phyloP scores from a whole-genome alignment of 2,888 invertebrate species.

The Netelia fuscicornis region DNA sequence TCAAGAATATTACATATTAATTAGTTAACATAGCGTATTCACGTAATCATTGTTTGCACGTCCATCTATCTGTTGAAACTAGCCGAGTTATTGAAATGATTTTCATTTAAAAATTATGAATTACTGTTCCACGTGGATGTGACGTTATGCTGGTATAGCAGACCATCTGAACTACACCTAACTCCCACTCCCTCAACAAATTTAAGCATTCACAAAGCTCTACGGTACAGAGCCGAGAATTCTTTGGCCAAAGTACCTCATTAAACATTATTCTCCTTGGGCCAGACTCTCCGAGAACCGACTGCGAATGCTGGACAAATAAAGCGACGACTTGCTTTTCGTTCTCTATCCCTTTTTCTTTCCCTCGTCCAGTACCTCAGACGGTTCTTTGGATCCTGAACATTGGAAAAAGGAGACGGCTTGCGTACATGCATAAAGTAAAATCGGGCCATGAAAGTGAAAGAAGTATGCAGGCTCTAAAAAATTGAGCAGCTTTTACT shows the following conservation, averaged over 20 bases:
- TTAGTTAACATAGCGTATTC: too few species aligned
- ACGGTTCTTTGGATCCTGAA: conserved; percentile 27
- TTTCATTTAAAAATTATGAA: too few species aligned
- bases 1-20: too few species aligned
- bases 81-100: too few species aligned
- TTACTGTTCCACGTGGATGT: background rate
- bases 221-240: conserved; percentile 14
- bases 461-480: background rate
- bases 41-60: too few species aligned
- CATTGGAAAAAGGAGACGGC: background rate
- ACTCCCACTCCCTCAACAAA: conserved; percentile 6
- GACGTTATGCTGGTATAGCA: background rate
- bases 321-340: conserved; percentile 1
- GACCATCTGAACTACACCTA: background rate
- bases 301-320: conserved; percentile 23
- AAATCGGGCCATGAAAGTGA: conserved; percentile 18
- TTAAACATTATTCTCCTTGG: conserved; percentile 50
- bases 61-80: too few species aligned
- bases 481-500: background rate
- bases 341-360: background rate
- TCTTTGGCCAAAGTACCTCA: conserved; percentile 55
- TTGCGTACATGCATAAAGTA: background rate
- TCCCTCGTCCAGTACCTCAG: conserved; percentile 16
- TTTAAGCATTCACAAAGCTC: conserved; percentile 31
- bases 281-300: conserved; percentile 12